These are phyloP conservation scores for Diadophis punctatus DNA, from an alignment of 2,113 vertebrate genomes.

Conservation along the genomic window DNA sequence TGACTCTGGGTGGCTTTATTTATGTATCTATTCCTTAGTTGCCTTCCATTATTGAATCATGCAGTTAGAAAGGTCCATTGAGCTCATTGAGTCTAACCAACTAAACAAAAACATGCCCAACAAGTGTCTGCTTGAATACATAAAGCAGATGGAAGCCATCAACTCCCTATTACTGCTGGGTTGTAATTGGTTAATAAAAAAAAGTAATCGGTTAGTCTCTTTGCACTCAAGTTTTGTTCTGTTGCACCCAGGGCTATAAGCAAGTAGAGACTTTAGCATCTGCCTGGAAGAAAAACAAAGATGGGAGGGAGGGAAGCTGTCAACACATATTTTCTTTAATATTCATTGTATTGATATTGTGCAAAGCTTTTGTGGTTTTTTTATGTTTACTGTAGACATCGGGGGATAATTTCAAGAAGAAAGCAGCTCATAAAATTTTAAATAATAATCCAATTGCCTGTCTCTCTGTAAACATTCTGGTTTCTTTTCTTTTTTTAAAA, in stretches of 20 bases:
- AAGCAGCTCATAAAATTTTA: background rate
- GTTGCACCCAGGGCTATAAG: background rate
- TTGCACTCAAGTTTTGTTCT: background rate
- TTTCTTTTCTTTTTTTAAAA: background rate
- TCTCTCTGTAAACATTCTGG: background rate
- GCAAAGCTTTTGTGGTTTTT: background rate
- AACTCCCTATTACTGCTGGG: background rate
- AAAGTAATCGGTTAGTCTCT: background rate
- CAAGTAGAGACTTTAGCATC: background rate
- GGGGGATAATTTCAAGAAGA: background rate
- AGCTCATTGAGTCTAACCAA: background rate
- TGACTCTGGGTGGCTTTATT: background rate
- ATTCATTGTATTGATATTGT: background rate
- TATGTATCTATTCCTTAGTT: background rate
- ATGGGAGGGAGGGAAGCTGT: background rate
- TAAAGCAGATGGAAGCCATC: background rate
- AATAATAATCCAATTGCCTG: background rate
- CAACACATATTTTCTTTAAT: background rate
- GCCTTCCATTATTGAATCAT: background rate
- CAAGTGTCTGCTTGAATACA: background rate
- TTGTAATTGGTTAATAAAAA: background rate
- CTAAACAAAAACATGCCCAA: background rate
- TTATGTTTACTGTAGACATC: background rate
- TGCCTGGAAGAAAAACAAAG: background rate
- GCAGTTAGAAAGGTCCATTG: background rate